Conservation (phyloP, 2,113 vertebrate species). For the Acinonyx jubatus region DNA sequence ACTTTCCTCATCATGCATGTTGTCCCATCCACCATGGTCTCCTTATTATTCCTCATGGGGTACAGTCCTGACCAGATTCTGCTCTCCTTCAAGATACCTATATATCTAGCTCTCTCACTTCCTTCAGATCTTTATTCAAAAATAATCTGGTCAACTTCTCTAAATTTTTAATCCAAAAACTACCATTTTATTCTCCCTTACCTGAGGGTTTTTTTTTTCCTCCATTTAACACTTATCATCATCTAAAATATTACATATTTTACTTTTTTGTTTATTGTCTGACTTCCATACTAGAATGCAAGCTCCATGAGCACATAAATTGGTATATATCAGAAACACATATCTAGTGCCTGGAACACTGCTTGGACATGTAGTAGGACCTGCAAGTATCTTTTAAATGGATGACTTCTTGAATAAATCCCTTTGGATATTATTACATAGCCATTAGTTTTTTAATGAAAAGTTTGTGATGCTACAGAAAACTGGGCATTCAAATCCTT, state of each 20-base stretch:
- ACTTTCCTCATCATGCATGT: neutral
- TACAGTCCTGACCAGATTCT: neutral
- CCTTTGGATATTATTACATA: neutral
- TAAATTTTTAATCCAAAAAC: conserved; percentile 4
- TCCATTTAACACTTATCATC: neutral
- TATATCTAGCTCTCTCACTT: neutral
- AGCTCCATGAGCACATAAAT: neutral
- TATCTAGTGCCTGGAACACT: neutral
- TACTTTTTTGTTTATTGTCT: conserved; percentile 6
- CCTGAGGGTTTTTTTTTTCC: neutral
- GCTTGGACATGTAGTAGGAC: neutral
- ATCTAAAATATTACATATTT: conserved; percentile 34
- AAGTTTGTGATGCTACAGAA: neutral
- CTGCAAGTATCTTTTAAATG: neutral
- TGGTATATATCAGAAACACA: neutral
- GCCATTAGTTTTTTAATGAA: neutral
- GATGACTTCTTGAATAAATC: conserved; percentile 18
- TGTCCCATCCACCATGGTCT: neutral
- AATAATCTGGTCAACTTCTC: neutral
- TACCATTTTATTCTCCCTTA: neutral
- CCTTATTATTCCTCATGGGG: neutral
- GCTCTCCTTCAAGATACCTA: neutral
- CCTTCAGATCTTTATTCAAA: neutral
- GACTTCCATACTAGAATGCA: neutral
- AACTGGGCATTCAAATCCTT: neutral